Conservation (phyloP, 35 echinoderm and acorn worm species). For the Ophioderma brevispina region DNA sequence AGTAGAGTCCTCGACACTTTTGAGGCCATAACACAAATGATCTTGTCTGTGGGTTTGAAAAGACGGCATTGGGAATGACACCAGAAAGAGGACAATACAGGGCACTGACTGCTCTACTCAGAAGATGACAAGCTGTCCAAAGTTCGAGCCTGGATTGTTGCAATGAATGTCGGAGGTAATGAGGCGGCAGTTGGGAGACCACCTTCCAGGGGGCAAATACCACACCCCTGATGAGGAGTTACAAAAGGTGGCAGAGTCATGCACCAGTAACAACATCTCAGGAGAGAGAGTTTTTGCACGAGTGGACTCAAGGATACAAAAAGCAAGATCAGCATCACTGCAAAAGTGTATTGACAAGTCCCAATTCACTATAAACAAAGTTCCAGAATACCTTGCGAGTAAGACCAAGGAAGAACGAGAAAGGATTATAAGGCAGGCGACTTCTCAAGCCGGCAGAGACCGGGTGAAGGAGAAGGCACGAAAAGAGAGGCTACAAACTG, state of each 20-base stretch:
- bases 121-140: too few relatives aligned
- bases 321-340: conserved; percentile 1
- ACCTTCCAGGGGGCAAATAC: conserved; percentile 8
- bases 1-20: too few relatives aligned
- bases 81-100: too few relatives aligned
- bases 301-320: background rate
- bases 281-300: background rate
- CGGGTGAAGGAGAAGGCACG: background rate
- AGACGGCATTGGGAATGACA: too few relatives aligned
- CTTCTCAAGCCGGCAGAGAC: background rate
- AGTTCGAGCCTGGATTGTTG: too few relatives aligned
- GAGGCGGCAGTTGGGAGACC: background rate
- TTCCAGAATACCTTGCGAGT: background rate
- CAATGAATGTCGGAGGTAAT: too few relatives aligned
- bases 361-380: background rate
- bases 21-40: too few relatives aligned
- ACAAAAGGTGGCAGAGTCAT: background rate
- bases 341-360: conserved; percentile 5
- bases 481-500: background rate
- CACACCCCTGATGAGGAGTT: conserved; percentile 1
- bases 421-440: conserved; percentile 5
- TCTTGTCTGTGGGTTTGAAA: too few relatives aligned
- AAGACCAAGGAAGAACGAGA: background rate
- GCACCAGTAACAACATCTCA: background rate
- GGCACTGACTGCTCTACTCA: too few relatives aligned